A percentile compares a stretch with the other conserved stretches of the same genome.
These are phyloP conservation scores for Ctenomys sociabilis DNA, from an alignment of 2,113 vertebrate genomes.

Conservation along the genomic window DNA sequence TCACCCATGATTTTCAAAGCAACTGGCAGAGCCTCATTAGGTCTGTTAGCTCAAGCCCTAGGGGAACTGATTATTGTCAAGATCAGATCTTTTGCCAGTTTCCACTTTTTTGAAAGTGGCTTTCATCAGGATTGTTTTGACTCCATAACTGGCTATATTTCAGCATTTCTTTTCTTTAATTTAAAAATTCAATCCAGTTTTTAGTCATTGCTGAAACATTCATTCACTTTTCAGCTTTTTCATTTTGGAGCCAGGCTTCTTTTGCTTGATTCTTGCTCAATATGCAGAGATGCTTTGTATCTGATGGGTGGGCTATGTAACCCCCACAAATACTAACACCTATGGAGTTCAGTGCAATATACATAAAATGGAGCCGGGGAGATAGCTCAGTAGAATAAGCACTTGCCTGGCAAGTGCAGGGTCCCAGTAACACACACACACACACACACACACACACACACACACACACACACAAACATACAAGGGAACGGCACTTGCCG, in stretches of 20 bases:
- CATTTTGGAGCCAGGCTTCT: background rate
- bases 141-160: background rate
- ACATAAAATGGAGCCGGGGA: too few species aligned
- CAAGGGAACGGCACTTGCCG: background rate
- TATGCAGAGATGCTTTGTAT: background rate
- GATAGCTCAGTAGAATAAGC: too few species aligned
- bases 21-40: conserved; percentile 35
- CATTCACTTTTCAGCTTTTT: background rate
- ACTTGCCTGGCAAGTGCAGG: too few species aligned
- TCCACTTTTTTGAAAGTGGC: conserved; percentile 13
- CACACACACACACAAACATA: too few species aligned
- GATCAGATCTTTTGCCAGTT: background rate
- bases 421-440: too few species aligned
- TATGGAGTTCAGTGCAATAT: background rate
- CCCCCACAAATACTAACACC: background rate
- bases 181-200: conserved; percentile 19
- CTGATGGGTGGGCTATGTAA: background rate
- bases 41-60: background rate
- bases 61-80: background rate
- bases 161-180: background rate
- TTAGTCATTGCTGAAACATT: background rate
- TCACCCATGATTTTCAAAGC: background rate
- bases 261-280: background rate
- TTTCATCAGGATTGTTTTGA: conserved; percentile 34
- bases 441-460: too few species aligned